Conservation (phyloP, 64 coral and sea anemone species). For the Orbicella faveolata region DNA sequence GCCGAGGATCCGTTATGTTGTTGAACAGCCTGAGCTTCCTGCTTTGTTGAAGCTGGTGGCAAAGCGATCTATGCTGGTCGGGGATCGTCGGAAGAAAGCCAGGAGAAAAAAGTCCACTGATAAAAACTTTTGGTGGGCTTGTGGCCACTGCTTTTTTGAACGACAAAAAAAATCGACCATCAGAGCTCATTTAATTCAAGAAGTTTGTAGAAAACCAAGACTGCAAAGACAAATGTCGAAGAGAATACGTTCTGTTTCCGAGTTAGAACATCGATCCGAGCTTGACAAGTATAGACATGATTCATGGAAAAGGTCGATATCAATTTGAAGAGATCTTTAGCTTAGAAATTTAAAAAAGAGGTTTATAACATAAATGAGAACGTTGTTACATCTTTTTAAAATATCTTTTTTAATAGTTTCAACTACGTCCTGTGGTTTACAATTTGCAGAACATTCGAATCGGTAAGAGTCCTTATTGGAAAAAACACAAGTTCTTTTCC, state of each 20-base stretch:
- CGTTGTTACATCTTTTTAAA: too few relatives aligned
- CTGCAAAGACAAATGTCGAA: background rate
- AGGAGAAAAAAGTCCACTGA: slow-evolving; percentile 30
- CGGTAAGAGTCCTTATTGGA: too few relatives aligned
- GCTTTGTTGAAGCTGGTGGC: slow-evolving; percentile 37
- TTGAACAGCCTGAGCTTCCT: slow-evolving; percentile 33
- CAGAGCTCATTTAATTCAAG: slow-evolving; percentile 41
- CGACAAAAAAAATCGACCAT: slow-evolving; percentile 55
- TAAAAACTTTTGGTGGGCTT: slow-evolving; percentile 45
- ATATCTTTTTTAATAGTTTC: too few relatives aligned
- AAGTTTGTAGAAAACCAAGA: slow-evolving; percentile 27
- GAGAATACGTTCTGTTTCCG: background rate
- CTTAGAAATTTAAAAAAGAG: too few relatives aligned
- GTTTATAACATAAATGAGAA: too few relatives aligned
- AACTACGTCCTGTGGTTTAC: too few relatives aligned
- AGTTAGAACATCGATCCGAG: background rate
- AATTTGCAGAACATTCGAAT: too few relatives aligned
- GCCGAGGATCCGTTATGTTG: background rate
- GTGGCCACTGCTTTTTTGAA: slow-evolving; percentile 53
- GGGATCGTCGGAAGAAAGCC: background rate
- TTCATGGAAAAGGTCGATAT: background rate
- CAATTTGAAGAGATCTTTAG: too few relatives aligned
- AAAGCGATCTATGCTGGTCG: background rate
- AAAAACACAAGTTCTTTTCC: too few relatives aligned
- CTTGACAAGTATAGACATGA: background rate